These are phyloP conservation scores for Arizona elegans DNA, from an alignment of 2,113 vertebrate genomes.

Conservation along the genomic window DNA sequence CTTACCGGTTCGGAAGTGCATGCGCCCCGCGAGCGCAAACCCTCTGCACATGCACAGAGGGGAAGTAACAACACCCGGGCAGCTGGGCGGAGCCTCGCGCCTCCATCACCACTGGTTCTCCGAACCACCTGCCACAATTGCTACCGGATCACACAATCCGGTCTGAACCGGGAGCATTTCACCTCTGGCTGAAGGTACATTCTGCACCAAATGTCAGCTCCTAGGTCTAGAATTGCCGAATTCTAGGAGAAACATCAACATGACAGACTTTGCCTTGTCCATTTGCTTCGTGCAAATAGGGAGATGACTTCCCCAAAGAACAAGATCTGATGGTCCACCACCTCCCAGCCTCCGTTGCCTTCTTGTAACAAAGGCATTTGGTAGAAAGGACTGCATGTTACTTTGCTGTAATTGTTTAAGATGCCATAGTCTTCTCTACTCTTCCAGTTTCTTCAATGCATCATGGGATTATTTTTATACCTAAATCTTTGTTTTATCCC, in stretches of 20 bases:
- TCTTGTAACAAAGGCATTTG: not conserved
- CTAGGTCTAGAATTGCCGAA: too few species aligned
- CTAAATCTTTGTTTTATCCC: not conserved
- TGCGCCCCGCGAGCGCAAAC: too few species aligned
- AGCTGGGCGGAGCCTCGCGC: too few species aligned
- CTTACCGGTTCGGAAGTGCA: too few species aligned
- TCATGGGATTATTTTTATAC: not conserved
- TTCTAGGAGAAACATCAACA: not conserved
- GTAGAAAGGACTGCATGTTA: not conserved
- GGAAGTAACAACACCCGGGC: too few species aligned
- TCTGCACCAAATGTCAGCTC: not conserved
- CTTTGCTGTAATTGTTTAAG: not conserved
- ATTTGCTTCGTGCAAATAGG: not conserved
- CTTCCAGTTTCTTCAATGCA: not conserved
- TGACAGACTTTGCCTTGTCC: not conserved
- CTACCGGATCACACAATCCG: too few species aligned
- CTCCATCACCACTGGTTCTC: too few species aligned
- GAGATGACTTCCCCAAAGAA: not conserved
- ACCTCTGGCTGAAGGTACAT: too few species aligned
- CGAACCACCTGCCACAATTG: too few species aligned
- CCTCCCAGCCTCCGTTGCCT: not conserved
- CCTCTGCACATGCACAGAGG: too few species aligned
- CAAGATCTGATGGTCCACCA: not conserved
- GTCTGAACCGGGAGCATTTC: too few species aligned
- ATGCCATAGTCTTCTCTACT: not conserved